phyloP scores from a whole-genome alignment of 2,113 vertebrate species.

The Chlamydotis undulata region DNA sequence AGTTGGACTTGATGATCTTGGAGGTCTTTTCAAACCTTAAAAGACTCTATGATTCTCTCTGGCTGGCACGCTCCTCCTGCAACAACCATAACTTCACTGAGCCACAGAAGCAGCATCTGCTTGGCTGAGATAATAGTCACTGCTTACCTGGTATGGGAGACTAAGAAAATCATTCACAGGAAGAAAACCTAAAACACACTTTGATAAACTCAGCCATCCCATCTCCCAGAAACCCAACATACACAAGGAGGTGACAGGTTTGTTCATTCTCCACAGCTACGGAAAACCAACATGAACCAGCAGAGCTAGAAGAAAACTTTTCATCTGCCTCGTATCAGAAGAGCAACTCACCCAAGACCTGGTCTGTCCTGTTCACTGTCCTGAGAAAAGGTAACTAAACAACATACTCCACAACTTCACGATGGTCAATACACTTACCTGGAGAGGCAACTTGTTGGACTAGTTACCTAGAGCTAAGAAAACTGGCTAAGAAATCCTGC shows the following conservation, averaged over 20 bases:
- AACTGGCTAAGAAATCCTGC: background rate
- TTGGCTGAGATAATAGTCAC: background rate
- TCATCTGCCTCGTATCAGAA: background rate
- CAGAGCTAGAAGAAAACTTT: background rate
- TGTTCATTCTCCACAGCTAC: background rate
- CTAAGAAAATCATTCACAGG: too few species aligned
- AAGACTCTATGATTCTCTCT: background rate
- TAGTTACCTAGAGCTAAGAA: background rate
- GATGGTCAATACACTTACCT: background rate
- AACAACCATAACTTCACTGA: background rate
- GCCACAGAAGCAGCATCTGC: background rate
- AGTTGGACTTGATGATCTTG: too few species aligned
- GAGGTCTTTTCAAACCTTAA: too few species aligned
- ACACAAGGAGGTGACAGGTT: background rate
- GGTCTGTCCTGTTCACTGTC: background rate
- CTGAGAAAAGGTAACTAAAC: background rate
- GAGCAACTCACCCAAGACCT: background rate
- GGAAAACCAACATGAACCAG: background rate
- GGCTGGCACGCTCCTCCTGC: background rate
- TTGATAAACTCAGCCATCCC: background rate
- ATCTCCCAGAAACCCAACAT: background rate
- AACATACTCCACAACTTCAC: background rate
- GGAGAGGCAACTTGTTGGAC: background rate
- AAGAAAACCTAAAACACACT: background rate
- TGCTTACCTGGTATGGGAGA: background rate